Percentiles rank a stretch among this genome's conserved stretches.
Evolutionary conservation across 1,140 invertebrate genomes (phyloP).

Genomic region (Rhopalosiphum maidis): DNA sequence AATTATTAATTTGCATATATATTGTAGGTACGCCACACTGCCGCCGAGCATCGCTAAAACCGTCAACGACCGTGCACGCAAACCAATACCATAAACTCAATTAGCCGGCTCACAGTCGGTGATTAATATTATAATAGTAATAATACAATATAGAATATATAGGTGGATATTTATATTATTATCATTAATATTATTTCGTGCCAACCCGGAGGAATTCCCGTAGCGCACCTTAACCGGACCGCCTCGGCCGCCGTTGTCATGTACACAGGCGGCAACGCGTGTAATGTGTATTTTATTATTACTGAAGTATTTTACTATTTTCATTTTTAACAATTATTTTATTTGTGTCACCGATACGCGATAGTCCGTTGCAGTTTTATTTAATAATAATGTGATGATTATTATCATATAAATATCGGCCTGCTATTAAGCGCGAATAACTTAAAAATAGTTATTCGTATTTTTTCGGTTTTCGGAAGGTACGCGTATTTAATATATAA

Average conservation of each 20-base stretch:
- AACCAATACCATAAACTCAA: slow-evolving; percentile 39
- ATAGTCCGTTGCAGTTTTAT: neutral
- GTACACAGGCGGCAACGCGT: neutral
- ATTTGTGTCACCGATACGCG: neutral
- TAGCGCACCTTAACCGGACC: neutral
- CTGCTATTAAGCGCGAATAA: too few species aligned
- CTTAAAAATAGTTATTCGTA: too few species aligned
- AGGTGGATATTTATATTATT: neutral
- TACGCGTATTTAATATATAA: too few species aligned
- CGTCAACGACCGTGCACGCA: neutral
- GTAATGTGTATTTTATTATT: neutral
- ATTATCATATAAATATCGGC: neutral
- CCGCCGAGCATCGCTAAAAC: neutral
- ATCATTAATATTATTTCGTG: neutral
- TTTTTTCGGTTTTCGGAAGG: too few species aligned
- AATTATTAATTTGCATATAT: slow-evolving; percentile 21
- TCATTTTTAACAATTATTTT: neutral
- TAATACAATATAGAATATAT: neutral
- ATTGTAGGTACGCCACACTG: neutral
- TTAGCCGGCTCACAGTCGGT: neutral
- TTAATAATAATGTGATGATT: neutral
- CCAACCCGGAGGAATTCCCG: slow-evolving; percentile 3
- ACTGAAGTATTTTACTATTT: neutral
- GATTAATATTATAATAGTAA: neutral
- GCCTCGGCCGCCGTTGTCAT: neutral